phyloP scores from a whole-genome alignment of 2,113 vertebrate species.

The Pelecanoides urinatrix region DNA sequence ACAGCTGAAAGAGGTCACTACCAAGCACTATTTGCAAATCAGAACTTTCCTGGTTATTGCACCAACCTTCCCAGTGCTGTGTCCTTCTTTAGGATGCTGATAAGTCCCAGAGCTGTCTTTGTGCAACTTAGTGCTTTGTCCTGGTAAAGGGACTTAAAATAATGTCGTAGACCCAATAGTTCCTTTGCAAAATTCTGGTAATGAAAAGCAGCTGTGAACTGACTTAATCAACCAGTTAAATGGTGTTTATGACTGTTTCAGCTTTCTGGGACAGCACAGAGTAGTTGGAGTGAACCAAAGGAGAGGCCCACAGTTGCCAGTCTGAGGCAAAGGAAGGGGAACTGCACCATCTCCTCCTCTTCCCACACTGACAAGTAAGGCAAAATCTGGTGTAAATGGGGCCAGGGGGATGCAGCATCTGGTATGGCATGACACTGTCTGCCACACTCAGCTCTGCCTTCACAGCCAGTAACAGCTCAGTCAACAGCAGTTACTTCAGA shows the following conservation, averaged over 20 bases:
- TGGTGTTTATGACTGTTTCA: neutral
- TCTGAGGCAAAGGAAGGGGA: neutral
- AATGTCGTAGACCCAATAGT: neutral
- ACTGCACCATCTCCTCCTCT: neutral
- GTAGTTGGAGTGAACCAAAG: neutral
- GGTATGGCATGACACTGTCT: conserved; percentile 13
- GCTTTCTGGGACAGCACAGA: neutral
- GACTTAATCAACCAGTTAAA: neutral
- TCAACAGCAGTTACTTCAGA: conserved; percentile 41
- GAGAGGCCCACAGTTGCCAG: neutral
- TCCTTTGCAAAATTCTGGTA: neutral
- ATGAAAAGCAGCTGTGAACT: conserved; percentile 13
- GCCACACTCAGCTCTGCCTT: conserved; percentile 42
- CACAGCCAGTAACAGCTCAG: conserved; percentile 30
- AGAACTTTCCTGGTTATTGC: neutral
- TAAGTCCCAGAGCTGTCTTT: neutral
- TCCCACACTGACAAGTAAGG: neutral
- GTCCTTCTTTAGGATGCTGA: neutral
- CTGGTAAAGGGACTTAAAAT: neutral
- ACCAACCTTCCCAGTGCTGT: neutral
- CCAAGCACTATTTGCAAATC: neutral
- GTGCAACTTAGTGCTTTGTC: neutral
- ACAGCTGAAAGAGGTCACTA: neutral
- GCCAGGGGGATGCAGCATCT: neutral
- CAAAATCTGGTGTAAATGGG: neutral